Conservation (phyloP, 2,797 vertebrate genomes). For the Sebastolobus altivelis region DNA sequence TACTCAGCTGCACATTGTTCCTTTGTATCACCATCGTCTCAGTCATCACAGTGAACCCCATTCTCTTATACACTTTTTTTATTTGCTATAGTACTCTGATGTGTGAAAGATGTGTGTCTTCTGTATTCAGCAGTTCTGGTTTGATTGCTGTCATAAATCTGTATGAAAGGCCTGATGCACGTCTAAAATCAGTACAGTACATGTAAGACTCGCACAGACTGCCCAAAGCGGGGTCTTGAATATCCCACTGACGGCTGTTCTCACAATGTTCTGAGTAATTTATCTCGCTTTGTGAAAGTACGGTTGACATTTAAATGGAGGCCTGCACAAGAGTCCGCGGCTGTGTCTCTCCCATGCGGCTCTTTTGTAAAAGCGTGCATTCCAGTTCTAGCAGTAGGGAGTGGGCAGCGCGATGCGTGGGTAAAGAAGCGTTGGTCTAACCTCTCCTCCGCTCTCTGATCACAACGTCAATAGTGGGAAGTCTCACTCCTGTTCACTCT, state of each 20-base stretch:
- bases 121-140: slow-evolving; percentile 13
- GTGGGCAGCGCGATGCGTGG: slow-evolving; percentile 74
- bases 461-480: slow-evolving; percentile 63
- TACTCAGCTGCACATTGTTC: slow-evolving; percentile 57
- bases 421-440: slow-evolving; percentile 61
- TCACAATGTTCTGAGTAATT: slow-evolving; percentile 37
- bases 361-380: slow-evolving; percentile 51
- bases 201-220: background rate
- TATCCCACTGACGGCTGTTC: slow-evolving; percentile 25
- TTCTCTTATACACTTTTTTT: slow-evolving; percentile 53
- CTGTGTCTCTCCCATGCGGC: slow-evolving; percentile 41
- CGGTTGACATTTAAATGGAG: slow-evolving; percentile 67
- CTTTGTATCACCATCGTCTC: slow-evolving; percentile 42
- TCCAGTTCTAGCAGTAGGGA: slow-evolving; percentile 55
- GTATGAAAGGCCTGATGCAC: slow-evolving; percentile 20
- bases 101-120: slow-evolving; percentile 41
- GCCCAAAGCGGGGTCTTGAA: slow-evolving; percentile 37
- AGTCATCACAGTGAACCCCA: slow-evolving; percentile 57
- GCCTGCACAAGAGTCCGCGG: slow-evolving; percentile 22
- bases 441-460: slow-evolving; percentile 67
- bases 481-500: slow-evolving; percentile 24
- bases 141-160: slow-evolving; percentile 41
- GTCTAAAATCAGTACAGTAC: slow-evolving; percentile 17
- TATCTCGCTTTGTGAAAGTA: slow-evolving; percentile 33
- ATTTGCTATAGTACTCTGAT: slow-evolving; percentile 35